Percentiles rank a stretch among this genome's conserved stretches.
These are phyloP conservation scores for Corythornis cristatus DNA, from an alignment of 2,113 vertebrate genomes.

Conservation along the genomic window DNA sequence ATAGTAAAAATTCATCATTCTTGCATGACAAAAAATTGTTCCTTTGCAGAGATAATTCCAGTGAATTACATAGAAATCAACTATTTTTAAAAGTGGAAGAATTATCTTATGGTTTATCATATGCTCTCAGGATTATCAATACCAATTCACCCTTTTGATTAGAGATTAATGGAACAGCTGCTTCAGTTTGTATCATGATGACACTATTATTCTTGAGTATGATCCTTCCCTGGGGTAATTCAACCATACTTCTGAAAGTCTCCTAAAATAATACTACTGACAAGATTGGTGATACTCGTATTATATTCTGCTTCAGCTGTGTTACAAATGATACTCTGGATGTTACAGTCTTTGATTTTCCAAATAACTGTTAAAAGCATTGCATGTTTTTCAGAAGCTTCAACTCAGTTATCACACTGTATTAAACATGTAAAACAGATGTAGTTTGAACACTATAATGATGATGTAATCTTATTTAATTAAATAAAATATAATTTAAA, in stretches of 20 bases:
- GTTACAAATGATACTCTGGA: neutral
- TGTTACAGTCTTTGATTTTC: neutral
- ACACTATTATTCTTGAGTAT: neutral
- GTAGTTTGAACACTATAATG: neutral
- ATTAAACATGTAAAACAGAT: neutral
- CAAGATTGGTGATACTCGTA: neutral
- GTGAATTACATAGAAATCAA: neutral
- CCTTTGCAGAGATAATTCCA: neutral
- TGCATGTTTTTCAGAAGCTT: neutral
- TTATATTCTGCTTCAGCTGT: constrained; percentile 8
- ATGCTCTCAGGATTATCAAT: neutral
- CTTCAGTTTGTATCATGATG: neutral
- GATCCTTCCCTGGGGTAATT: neutral
- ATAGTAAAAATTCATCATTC: constrained; percentile 20
- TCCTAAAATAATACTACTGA: constrained; percentile 26
- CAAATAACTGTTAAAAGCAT: neutral
- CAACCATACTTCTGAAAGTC: neutral
- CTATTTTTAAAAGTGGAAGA: neutral
- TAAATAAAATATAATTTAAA: neutral
- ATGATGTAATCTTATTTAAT: neutral
- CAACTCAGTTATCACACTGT: neutral
- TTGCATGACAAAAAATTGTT: neutral
- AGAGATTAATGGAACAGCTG: neutral
- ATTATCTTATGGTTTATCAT: neutral
- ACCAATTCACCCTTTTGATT: neutral